Evolutionary conservation across 2,113 vertebrate genomes (phyloP), one percentile per base, ranked within the genome.

Genomic region (Misgurnus anguillicaudatus): DNA sequence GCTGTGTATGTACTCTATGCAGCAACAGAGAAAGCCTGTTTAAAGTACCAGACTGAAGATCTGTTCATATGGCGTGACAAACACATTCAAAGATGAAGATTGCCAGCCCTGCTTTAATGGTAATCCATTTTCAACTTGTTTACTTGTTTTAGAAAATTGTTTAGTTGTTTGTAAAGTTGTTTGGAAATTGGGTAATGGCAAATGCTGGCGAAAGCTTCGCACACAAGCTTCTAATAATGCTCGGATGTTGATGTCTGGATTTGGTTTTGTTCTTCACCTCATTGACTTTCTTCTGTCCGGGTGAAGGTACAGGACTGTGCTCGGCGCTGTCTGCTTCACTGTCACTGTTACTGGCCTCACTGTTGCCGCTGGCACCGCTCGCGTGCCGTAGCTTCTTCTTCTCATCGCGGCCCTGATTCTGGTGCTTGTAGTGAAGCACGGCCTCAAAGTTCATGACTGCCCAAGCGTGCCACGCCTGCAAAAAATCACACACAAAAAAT

Each of bases 381-480:
- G 93, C 81, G 0, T 98, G 98, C 0, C 96, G 94, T 2, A 95
- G 88, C 55, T 98, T 98, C 91, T 98, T 98, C 90, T 98, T 97
- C 77, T 98, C 96, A 0, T 98, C 96, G 0, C 95, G 94, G 64
- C 94, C 95, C 75, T 96, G 94, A 90, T 96, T 96, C 83, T 98
- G 96, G 69, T 99, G 97, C 80, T 99, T 99, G 89, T 98, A 99
- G 90, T 99, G 97, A 6, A 99, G 93, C 77, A 99, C 98, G 0
- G 98, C 96, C 79, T 99, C 98, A 3, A 99, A 99, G 86, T 99
- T 99, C 98, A 99, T 99, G 89, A 99, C 98, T 0, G 98, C 98
- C 97, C 97, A 99, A 0, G 97, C 98, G 0, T 99, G 98, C 98
- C 98, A 99, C 69, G 98, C 98, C 98, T 99, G 90, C 7, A 3